Conservation (phyloP, 2,113 vertebrate genomes). For the Pipra filicauda region DNA sequence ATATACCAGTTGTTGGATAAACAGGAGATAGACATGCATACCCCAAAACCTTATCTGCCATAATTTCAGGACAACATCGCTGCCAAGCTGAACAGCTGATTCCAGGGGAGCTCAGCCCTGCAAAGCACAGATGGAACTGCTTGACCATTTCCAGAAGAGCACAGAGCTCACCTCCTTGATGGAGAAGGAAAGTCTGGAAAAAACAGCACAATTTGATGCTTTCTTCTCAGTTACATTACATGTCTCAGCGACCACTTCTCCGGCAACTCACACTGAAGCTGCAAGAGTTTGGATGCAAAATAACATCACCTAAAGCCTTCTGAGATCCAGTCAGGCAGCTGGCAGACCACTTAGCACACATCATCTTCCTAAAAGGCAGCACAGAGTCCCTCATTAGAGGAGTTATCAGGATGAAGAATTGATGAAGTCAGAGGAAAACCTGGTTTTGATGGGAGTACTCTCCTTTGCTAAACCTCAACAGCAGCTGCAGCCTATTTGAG, state of each 20-base stretch:
- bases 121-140: background rate
- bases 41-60: background rate
- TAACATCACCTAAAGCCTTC: background rate
- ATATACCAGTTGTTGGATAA: background rate
- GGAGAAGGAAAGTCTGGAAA: background rate
- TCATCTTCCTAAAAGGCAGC: slow-evolving; percentile 27
- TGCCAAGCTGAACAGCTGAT: background rate
- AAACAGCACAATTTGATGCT: background rate
- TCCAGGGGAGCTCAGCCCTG: background rate
- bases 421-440: background rate
- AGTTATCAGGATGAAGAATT: slow-evolving; percentile 6
- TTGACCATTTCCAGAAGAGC: background rate
- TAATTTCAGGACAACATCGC: background rate
- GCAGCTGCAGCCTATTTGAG: background rate
- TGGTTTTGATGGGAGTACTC: background rate
- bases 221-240: background rate
- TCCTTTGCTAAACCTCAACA: background rate
- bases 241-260: background rate
- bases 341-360: background rate
- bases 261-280: background rate
- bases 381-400: background rate
- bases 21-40: background rate
- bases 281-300: background rate
- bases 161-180: background rate
- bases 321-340: background rate